These are phyloP conservation scores for Semicossyphus pulcher DNA, from an alignment of 2,113 vertebrate genomes.

Conservation along the genomic window DNA sequence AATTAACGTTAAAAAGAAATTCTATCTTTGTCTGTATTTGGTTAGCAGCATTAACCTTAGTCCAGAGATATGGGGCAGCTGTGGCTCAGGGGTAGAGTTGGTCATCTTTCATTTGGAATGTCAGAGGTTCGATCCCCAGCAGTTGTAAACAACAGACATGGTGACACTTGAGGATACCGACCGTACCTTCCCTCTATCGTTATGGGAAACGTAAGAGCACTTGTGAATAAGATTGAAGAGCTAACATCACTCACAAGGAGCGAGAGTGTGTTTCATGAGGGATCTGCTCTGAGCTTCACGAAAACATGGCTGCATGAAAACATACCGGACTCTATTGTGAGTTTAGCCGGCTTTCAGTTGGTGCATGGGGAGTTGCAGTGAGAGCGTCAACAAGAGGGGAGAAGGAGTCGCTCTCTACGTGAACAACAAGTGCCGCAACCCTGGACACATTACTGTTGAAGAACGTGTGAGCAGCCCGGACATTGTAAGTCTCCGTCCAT, in stretches of 20 bases:
- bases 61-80: no score
- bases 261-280: not conserved
- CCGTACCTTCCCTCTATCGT: not conserved
- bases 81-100: no score
- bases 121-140: no score
- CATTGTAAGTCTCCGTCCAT: no score
- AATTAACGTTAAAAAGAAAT: no score
- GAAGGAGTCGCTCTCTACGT: not conserved
- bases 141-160: no score
- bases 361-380: not conserved
- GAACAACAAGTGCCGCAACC: not conserved
- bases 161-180: no score
- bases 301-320: not conserved
- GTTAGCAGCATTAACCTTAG: no score
- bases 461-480: not conserved
- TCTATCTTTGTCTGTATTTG: no score
- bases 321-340: not conserved
- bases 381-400: not conserved
- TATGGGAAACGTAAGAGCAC: not conserved
- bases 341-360: not conserved
- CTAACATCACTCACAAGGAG: not conserved
- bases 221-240: not conserved
- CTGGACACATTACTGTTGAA: no score
- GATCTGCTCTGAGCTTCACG: not conserved
- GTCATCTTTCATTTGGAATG: no score